Percentiles rank a stretch among this genome's conserved stretches.
phyloP scores from a whole-genome alignment of 2,113 vertebrate genomes.

The Scolopax mira region DNA sequence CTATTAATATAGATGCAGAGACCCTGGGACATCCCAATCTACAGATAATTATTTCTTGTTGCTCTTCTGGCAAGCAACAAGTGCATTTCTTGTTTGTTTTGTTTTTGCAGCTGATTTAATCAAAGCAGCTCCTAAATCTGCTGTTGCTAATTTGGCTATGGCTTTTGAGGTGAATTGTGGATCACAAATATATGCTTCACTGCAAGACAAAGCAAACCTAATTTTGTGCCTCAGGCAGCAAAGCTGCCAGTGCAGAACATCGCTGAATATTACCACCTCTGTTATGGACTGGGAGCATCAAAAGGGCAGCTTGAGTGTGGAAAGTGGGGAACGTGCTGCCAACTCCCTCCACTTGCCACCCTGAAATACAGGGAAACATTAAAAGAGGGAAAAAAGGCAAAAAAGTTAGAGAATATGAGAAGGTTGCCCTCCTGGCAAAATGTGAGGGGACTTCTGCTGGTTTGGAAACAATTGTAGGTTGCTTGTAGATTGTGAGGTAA shows the following conservation, averaged over 20 bases:
- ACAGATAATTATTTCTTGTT: not conserved
- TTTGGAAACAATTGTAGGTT: not conserved
- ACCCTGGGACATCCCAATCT: not conserved
- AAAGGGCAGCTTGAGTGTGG: not conserved
- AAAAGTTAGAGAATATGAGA: not conserved
- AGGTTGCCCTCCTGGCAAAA: not conserved
- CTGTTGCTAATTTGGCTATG: not conserved
- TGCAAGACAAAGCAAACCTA: not conserved
- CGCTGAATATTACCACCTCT: not conserved
- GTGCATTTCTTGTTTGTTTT: not conserved
- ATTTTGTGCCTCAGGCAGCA: not conserved
- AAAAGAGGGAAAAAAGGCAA: not conserved
- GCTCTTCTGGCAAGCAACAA: not conserved
- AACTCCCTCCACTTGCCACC: not conserved
- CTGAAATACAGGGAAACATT: not conserved
- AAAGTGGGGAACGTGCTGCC: not conserved
- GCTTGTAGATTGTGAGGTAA: not conserved
- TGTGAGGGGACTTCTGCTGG: not conserved
- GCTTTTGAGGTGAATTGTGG: not conserved
- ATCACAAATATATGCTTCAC: not conserved
- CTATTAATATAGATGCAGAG: not conserved
- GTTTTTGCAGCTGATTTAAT: not conserved
- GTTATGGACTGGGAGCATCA: not conserved
- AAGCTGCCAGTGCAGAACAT: not conserved
- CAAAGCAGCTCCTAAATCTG: not conserved